Percentiles rank a stretch among this genome's conserved stretches.
These are phyloP conservation scores for Hofmannophila pseudospretella DNA, from an alignment of 2,888 invertebrate species.

Conservation along the genomic window DNA sequence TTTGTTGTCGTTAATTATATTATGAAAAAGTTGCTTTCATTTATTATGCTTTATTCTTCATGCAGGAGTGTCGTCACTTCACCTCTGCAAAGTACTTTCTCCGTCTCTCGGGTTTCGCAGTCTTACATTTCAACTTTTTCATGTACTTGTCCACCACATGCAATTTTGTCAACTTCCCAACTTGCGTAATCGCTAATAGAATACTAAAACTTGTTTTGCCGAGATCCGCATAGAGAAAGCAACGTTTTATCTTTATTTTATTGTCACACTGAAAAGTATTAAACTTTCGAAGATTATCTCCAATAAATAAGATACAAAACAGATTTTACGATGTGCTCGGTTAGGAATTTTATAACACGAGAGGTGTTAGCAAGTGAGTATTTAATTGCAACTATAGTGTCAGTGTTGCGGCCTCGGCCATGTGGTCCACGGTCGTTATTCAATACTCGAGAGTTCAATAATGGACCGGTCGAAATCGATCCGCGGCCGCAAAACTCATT, in stretches of 20 bases:
- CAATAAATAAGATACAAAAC: not conserved
- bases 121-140: slow-evolving; percentile 50
- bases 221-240: slow-evolving; percentile 60
- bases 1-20: too few species aligned
- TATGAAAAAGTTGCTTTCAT: not conserved
- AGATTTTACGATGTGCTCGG: slow-evolving; percentile 13
- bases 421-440: slow-evolving; percentile 43
- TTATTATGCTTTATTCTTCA: not conserved
- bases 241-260: slow-evolving; percentile 36
- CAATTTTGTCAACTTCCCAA: slow-evolving; percentile 55
- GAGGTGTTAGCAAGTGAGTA: not conserved
- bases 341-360: not conserved
- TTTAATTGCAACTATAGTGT: too few species aligned
- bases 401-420: slow-evolving; percentile 19
- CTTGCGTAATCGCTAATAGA: slow-evolving; percentile 54
- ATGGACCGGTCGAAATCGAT: slow-evolving; percentile 63
- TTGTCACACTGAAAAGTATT: slow-evolving; percentile 25
- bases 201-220: slow-evolving; percentile 52
- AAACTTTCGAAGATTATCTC: slow-evolving; percentile 34
- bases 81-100: slow-evolving; percentile 49
- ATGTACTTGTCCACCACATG: slow-evolving; percentile 36
- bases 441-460: slow-evolving; percentile 41
- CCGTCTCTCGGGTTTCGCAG: slow-evolving; percentile 38
- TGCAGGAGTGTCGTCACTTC: slow-evolving; percentile 24
- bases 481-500: slow-evolving; percentile 40